A percentile compares a stretch with the other conserved stretches of the same genome.
phyloP scores from a whole-genome alignment of 2,888 invertebrate species.

The Chrysotoxum bicinctum region DNA sequence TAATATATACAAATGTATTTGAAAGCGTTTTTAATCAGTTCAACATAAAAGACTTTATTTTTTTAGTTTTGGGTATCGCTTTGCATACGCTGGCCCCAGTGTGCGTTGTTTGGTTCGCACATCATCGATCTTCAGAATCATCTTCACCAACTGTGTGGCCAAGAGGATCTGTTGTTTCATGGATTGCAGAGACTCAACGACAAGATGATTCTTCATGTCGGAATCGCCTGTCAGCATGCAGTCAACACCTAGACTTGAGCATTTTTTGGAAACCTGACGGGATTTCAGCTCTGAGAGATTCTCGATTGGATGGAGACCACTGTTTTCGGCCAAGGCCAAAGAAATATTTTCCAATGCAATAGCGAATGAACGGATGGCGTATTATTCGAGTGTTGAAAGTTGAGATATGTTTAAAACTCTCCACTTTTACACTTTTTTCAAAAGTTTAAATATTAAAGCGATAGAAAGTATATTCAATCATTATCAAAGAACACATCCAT shows the following conservation, averaged over 20 bases:
- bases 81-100: too few species aligned
- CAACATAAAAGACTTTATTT: too few species aligned
- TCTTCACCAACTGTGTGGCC: conserved; percentile 98
- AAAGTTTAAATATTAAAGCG: too few species aligned
- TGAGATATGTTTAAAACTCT: too few species aligned
- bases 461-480: too few species aligned
- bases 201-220: conserved; percentile 97
- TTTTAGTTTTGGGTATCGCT: too few species aligned
- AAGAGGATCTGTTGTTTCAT: conserved; percentile 98
- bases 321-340: conserved; percentile 97
- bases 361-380: conserved; percentile 97
- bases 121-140: conserved; percentile 99
- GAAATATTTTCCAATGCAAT: conserved; percentile 98
- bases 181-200: conserved; percentile 97
- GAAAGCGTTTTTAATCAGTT: too few species aligned
- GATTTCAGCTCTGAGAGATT: conserved; percentile 95
- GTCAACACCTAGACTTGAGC: conserved; percentile 95
- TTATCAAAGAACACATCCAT: too few species aligned
- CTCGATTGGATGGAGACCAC: conserved; percentile 96
- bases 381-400: conserved; percentile 95
- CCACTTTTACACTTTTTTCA: too few species aligned
- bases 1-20: too few species aligned
- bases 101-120: conserved; percentile 88
- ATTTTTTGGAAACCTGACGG: conserved; percentile 91
- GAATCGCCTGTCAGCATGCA: conserved; percentile 91